A percentile compares a stretch with the other conserved stretches of the same genome.
Evolutionary conservation across 1,140 invertebrate species (phyloP).

Genomic region (Pogonomyrmex californicus): DNA sequence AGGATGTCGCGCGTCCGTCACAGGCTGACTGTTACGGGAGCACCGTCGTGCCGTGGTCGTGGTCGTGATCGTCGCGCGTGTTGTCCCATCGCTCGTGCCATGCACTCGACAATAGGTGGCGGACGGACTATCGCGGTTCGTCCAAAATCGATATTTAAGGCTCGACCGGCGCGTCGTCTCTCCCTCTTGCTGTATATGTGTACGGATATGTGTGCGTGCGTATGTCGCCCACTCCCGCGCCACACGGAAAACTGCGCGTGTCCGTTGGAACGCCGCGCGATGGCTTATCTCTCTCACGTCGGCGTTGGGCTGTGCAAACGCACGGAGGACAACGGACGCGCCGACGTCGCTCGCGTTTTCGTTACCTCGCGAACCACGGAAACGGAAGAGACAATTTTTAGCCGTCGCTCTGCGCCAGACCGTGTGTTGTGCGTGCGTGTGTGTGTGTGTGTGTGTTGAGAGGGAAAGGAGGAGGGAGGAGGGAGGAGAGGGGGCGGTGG

Average conservation of each 20-base stretch:
- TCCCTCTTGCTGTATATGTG: constrained; percentile 22
- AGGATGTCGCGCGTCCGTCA: not conserved
- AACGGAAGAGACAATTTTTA: constrained; percentile 24
- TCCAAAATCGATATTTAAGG: constrained; percentile 83
- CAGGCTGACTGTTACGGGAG: constrained; percentile 16
- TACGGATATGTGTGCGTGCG: not conserved
- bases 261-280: not conserved
- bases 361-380: not conserved
- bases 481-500: not conserved
- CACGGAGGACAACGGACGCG: not conserved
- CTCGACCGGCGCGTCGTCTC: constrained; percentile 78
- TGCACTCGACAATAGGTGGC: constrained; percentile 28
- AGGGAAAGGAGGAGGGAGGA: too few species aligned
- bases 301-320: not conserved
- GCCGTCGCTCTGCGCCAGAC: not conserved
- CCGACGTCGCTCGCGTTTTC: not conserved
- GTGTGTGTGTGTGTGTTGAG: too few species aligned
- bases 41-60: not conserved
- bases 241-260: constrained; percentile 39
- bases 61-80: constrained; percentile 3
- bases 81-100: not conserved
- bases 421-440: not conserved
- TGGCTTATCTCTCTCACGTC: not conserved
- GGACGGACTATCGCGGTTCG: constrained; percentile 67
- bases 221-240: constrained; percentile 65